Percentiles rank a stretch among this genome's conserved stretches.
These are phyloP conservation scores for Vipera ursinii DNA, from an alignment of 2,797 vertebrate genomes.

Conservation along the genomic window DNA sequence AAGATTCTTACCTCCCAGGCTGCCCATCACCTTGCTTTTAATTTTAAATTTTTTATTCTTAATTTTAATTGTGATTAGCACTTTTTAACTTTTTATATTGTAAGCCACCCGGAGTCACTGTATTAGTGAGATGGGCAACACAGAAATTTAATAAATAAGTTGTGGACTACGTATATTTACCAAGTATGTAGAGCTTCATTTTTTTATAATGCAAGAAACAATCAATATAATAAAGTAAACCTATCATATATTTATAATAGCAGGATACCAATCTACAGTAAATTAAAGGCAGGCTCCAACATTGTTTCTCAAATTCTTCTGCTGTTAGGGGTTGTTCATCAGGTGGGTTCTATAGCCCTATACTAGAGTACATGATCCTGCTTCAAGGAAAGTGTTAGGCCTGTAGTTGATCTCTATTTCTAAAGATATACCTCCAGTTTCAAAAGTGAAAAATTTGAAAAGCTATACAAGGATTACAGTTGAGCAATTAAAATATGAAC, in stretches of 20 bases:
- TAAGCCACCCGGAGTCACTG: not conserved
- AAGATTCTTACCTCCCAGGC: not conserved
- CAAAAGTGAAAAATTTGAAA: not conserved
- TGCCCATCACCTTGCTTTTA: not conserved
- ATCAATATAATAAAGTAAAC: not conserved
- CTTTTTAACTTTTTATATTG: not conserved
- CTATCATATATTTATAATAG: not conserved
- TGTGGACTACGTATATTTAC: not conserved
- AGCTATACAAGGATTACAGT: not conserved
- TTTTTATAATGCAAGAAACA: not conserved
- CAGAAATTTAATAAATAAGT: not conserved
- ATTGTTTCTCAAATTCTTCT: not conserved
- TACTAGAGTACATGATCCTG: not conserved
- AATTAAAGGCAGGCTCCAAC: not conserved
- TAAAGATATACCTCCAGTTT: not conserved
- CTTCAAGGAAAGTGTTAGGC: not conserved
- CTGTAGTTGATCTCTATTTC: not conserved
- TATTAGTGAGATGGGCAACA: not conserved
- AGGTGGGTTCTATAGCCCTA: not conserved
- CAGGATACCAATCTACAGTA: not conserved
- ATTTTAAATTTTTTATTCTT: not conserved
- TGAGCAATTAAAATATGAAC: not conserved
- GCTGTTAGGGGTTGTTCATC: not conserved
- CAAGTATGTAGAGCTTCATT: not conserved
- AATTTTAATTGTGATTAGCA: not conserved